A percentile compares a stretch with the other conserved stretches of the same genome.
These are phyloP conservation scores for Tenebrosternarchus preto DNA, from an alignment of 2,113 vertebrate species.

Conservation along the genomic window DNA sequence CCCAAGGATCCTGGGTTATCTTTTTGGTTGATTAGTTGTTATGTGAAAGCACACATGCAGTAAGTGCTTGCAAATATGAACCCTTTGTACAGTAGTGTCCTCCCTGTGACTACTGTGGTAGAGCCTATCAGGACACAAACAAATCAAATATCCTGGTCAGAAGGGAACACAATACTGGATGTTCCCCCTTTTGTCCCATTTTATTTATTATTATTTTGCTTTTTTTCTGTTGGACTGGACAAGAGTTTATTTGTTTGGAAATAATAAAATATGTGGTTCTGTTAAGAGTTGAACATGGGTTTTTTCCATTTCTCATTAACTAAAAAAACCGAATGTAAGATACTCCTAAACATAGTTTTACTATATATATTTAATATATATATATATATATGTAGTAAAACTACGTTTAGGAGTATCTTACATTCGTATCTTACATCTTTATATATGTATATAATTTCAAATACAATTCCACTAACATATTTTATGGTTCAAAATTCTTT, in stretches of 20 bases:
- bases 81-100: slow-evolving; percentile 79
- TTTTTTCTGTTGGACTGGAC: slow-evolving; percentile 72
- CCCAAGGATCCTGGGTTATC: slow-evolving; percentile 69
- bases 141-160: slow-evolving; percentile 73
- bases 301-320: slow-evolving; percentile 30
- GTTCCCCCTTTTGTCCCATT: slow-evolving; percentile 34
- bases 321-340: not conserved
- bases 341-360: too few relatives aligned
- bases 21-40: slow-evolving; percentile 69
- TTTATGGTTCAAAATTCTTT: not conserved
- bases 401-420: too few relatives aligned
- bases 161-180: slow-evolving; percentile 72
- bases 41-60: slow-evolving; percentile 82
- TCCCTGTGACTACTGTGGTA: slow-evolving; percentile 73
- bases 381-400: too few relatives aligned
- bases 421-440: too few relatives aligned
- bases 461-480: too few relatives aligned
- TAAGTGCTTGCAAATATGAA: slow-evolving; percentile 78
- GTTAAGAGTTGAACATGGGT: slow-evolving; percentile 70
- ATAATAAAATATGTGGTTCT: slow-evolving; percentile 82
- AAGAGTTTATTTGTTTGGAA: slow-evolving; percentile 81
- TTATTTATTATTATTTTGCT: not conserved
- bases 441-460: too few relatives aligned
- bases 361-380: too few relatives aligned
- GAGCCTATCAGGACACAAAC: slow-evolving; percentile 70